phyloP scores from a whole-genome alignment of 2,113 vertebrate genomes.

The Dicrurus megarhynchus region DNA sequence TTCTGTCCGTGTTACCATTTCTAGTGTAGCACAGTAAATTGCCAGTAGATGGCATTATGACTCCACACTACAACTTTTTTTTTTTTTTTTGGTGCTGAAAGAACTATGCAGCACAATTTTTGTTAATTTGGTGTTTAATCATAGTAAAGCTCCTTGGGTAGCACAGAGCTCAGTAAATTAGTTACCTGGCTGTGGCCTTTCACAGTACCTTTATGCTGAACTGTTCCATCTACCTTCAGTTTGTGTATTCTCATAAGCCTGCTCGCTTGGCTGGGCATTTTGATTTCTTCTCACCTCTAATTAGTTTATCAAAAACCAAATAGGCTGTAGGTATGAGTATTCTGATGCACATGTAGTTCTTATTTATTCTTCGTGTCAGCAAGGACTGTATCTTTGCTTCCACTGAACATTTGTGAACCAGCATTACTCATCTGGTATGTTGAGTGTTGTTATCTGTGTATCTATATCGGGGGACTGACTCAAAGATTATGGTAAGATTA shows the following conservation, averaged over 20 bases:
- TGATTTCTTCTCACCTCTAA: neutral
- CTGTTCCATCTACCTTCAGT: neutral
- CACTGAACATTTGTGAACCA: neutral
- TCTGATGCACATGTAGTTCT: neutral
- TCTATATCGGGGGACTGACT: neutral
- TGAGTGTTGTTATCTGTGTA: neutral
- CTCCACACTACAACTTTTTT: neutral
- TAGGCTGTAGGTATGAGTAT: neutral
- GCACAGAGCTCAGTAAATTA: neutral
- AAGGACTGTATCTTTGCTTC: neutral
- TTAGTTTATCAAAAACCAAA: neutral
- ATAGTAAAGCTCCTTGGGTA: neutral
- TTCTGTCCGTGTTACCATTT: rapidly evolving
- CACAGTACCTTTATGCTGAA: neutral
- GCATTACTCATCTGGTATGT: neutral
- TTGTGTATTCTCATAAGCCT: neutral
- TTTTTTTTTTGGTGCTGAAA: neutral
- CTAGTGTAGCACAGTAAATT: neutral
- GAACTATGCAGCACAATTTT: neutral
- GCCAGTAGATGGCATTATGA: constrained; percentile 8
- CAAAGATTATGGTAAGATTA: neutral
- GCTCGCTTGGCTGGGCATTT: neutral
- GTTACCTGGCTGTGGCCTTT: neutral
- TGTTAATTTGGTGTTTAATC: neutral
- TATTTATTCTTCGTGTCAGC: neutral